Conservation (phyloP, 1,140 invertebrate genomes). For the Drosophila elegans region DNA sequence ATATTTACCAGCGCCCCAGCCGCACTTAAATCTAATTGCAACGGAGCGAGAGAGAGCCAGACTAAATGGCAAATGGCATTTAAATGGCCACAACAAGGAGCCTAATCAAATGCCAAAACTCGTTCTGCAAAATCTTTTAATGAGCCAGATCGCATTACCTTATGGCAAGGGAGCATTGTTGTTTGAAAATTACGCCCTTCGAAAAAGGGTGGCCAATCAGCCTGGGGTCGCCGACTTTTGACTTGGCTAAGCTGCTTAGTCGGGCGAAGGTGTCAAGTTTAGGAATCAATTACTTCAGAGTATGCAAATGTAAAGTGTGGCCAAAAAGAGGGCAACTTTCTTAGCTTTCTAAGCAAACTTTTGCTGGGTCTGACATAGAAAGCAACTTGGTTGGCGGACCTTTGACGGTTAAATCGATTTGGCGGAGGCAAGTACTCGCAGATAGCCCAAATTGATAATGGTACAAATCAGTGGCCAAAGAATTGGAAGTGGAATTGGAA, state of each 20-base stretch:
- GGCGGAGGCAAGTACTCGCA: background rate
- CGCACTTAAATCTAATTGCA: slow-evolving; percentile 81
- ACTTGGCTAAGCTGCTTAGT: slow-evolving; percentile 68
- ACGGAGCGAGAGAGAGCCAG: slow-evolving; percentile 9
- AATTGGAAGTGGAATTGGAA: background rate
- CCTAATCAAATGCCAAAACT: slow-evolving; percentile 66
- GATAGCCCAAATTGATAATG: slow-evolving; percentile 26
- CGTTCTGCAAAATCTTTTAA: slow-evolving; percentile 64
- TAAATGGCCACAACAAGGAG: slow-evolving; percentile 53
- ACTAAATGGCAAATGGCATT: slow-evolving; percentile 58
- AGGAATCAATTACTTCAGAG: slow-evolving; percentile 76
- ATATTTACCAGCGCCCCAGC: slow-evolving; percentile 61
- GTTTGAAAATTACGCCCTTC: slow-evolving; percentile 25
- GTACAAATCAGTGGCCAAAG: background rate
- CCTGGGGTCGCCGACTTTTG: slow-evolving; percentile 37
- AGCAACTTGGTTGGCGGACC: background rate
- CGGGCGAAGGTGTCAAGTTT: slow-evolving; percentile 76
- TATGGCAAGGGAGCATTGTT: slow-evolving; percentile 49
- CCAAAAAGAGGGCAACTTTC: background rate
- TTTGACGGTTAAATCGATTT: slow-evolving; percentile 22
- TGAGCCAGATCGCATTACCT: slow-evolving; percentile 70
- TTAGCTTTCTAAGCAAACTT: slow-evolving; percentile 24
- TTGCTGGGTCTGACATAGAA: background rate
- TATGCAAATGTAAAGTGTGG: slow-evolving; percentile 40
- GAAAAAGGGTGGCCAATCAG: slow-evolving; percentile 23